Base-by-base conservation (phyloP, 2,888 invertebrate species). In the Norana najaformis region DNA sequence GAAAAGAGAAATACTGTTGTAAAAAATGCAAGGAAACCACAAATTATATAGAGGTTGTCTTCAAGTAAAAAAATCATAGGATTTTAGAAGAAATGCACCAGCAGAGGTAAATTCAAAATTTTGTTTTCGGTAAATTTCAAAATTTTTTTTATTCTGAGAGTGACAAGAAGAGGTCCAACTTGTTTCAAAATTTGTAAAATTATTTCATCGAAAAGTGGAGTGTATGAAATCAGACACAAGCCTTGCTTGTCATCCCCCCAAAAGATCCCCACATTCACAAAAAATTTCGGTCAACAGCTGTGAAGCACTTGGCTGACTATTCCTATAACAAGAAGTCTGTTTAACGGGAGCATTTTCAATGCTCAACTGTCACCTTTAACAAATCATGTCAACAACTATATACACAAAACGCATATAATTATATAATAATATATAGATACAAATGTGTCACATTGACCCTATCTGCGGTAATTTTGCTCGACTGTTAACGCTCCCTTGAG, bases 391-490 rank as follows among this genome's bases (percentile, higher is more conserved):
- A 35, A 85, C 36, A 85, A 37, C 36, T 11, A 85, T 85, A 85
- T 85, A 85, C 85, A 85, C 23, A 85, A n/a, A 36, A 85, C 23
- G 37, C 37, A 85, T 37, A 11, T 37, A 85, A 30, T 37, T n/a
- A 85, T 85, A 85, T 85, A 85, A 23, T 35, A 37, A 85, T 85
- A 36, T 85, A 85, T 85, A 85, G 35, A 36, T n/a, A 83, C 37
- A 85, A 6, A 36, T 35, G 85, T n/a, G 35, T 85, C 85, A 85
- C 85, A 85, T 85, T 6, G 85, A 89, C 41, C 89, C 89, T 34
- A 89, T 89, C 89, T 89, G 89, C 69, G 89, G 89, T 37, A 89
- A 37, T 69, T 89, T 89, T 20, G 89, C 35, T 35, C 89, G 37
- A 47, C 35, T 89, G 47, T 89, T 89, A 34, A 37, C 34, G 30